These are phyloP conservation scores for Alexandromys oeconomus DNA, from an alignment of 2,797 vertebrate species.

Conservation along the genomic window DNA sequence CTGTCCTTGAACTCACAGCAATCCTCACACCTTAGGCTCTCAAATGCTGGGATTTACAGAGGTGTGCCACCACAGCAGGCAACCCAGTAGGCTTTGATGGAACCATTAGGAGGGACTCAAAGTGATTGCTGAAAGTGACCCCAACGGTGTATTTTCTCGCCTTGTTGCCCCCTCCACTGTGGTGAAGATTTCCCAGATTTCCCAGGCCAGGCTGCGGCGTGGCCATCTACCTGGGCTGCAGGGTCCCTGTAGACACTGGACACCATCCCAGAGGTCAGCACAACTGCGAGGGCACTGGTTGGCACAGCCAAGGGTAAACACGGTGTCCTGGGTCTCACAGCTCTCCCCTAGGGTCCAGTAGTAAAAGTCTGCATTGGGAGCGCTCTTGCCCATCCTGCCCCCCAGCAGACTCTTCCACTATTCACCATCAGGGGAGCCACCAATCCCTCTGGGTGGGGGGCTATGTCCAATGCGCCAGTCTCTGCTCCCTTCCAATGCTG, in stretches of 20 bases:
- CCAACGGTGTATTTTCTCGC: neutral
- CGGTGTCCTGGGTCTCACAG: slow-evolving; percentile 90
- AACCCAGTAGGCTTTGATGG: neutral
- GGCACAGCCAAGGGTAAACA: slow-evolving; percentile 89
- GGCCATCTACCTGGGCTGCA: slow-evolving; percentile 90
- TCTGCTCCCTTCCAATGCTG: neutral
- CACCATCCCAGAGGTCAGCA: slow-evolving; percentile 93
- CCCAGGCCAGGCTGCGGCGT: neutral
- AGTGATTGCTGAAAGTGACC: neutral
- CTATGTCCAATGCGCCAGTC: neutral
- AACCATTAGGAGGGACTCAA: no score
- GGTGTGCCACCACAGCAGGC: neutral
- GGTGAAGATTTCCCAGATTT: neutral
- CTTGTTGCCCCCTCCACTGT: fast-evolving
- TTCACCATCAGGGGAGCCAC: neutral
- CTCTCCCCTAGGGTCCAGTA: slow-evolving; percentile 88
- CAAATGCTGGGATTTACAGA: neutral
- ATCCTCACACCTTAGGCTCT: neutral
- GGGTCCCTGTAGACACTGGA: slow-evolving; percentile 93
- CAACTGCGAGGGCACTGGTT: slow-evolving; percentile 94
- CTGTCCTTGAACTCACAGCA: neutral
- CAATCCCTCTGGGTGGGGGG: no score
- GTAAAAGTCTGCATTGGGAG: neutral
- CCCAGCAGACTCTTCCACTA: neutral
- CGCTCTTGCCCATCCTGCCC: neutral